Percentiles rank a stretch among this genome's conserved stretches.
These are phyloP conservation scores for Pelosia muscerda DNA, from an alignment of 2,888 invertebrate genomes.

Conservation along the genomic window DNA sequence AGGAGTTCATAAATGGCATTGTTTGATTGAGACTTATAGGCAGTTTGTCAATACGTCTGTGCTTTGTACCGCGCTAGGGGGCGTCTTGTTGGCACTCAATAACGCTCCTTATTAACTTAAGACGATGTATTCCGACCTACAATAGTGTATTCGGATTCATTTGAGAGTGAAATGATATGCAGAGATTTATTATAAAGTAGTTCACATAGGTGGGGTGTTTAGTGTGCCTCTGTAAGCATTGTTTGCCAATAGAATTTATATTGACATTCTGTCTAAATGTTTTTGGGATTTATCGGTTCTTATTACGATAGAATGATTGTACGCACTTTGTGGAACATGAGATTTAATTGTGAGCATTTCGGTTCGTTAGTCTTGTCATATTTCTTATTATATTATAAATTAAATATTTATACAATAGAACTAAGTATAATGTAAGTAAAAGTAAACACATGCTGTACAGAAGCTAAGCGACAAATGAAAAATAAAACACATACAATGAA, in stretches of 20 bases:
- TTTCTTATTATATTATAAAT: not conserved
- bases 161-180: conserved; percentile 85
- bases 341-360: conserved; percentile 18
- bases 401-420: not conserved
- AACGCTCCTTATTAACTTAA: conserved; percentile 64
- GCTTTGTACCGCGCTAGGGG: conserved; percentile 69
- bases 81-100: conserved; percentile 64
- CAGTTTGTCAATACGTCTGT: conserved; percentile 81
- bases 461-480: too few relatives aligned
- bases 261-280: conserved; percentile 32
- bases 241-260: conserved; percentile 44
- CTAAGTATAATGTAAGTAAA: not conserved
- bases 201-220: conserved; percentile 68
- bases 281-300: conserved; percentile 19
- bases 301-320: conserved; percentile 10
- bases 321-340: conserved; percentile 10
- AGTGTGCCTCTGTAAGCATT: conserved; percentile 42
- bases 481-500: too few relatives aligned
- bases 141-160: conserved; percentile 70
- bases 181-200: conserved; percentile 75
- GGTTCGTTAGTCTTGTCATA: conserved; percentile 1
- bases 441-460: not conserved
- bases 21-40: conserved; percentile 84
- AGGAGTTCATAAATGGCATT: conserved; percentile 75
- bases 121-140: conserved; percentile 67